phyloP scores from a whole-genome alignment of 53 echinoderm and acorn worm genomes.

The Paelopatides confundens region DNA sequence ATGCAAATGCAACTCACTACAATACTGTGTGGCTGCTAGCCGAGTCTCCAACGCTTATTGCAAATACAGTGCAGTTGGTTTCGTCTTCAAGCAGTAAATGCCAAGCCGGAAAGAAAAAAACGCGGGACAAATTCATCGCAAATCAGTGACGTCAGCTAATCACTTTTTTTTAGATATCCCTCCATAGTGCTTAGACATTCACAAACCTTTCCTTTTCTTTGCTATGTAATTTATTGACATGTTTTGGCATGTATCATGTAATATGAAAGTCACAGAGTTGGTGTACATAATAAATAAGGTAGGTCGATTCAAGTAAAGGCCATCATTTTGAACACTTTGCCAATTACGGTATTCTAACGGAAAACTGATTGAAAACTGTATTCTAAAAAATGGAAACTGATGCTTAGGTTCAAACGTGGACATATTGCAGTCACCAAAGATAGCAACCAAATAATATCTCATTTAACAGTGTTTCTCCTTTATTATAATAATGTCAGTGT shows the following conservation, averaged over 20 bases:
- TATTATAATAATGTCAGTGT: too few species aligned
- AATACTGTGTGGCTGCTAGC: slow-evolving; percentile 67
- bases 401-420: background rate
- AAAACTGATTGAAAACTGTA: background rate
- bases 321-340: background rate
- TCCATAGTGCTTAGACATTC: background rate
- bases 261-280: too few species aligned
- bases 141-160: background rate
- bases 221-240: background rate
- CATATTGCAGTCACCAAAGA: background rate
- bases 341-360: background rate
- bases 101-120: background rate
- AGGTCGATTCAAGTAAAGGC: background rate
- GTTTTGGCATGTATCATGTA: too few species aligned
- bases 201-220: background rate
- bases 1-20: slow-evolving; percentile 69
- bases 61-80: slow-evolving; percentile 73
- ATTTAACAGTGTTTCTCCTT: too few species aligned
- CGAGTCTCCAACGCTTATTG: slow-evolving; percentile 64
- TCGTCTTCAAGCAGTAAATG: slow-evolving; percentile 58
- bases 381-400: background rate
- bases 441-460: background rate
- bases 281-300: too few species aligned
- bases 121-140: background rate
- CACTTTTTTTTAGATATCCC: background rate